phyloP scores from a whole-genome alignment of 2,888 invertebrate species.

The Latrodectus hesperus region DNA sequence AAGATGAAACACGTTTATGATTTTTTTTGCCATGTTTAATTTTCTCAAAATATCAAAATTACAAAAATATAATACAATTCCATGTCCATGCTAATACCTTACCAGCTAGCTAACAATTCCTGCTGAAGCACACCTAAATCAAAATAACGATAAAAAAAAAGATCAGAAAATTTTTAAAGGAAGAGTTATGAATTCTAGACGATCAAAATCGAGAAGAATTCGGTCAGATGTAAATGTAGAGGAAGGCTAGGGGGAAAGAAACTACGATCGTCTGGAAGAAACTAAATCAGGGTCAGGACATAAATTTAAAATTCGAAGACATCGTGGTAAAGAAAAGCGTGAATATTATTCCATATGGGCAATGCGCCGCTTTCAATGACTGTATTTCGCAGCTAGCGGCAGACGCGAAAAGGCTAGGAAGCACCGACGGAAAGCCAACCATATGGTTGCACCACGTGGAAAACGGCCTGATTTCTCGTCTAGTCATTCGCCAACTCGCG shows the following conservation, averaged over 20 bases:
- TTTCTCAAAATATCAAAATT: no score
- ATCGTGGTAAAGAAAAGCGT: not conserved
- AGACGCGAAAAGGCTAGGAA: not conserved
- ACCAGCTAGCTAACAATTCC: no score
- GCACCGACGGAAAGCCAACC: slow-evolving; percentile 8
- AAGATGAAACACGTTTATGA: no score
- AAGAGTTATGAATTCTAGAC: not conserved
- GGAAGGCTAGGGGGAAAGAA: slow-evolving; percentile 4
- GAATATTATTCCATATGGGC: not conserved
- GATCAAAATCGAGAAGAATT: slow-evolving; percentile 28
- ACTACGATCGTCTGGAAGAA: slow-evolving; percentile 17
- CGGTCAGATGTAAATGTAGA: slow-evolving; percentile 29
- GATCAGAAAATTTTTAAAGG: not conserved
- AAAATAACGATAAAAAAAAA: not conserved
- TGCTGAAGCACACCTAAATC: no score
- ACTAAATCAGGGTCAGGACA: slow-evolving; percentile 32
- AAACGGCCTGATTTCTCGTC: slow-evolving; percentile 19
- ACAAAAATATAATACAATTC: no score
- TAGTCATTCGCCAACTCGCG: not conserved
- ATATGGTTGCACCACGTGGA: slow-evolving; percentile 55
- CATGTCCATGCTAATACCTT: no score
- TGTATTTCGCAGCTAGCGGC: slow-evolving; percentile 2
- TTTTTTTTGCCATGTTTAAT: no score
- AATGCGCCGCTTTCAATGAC: not conserved
- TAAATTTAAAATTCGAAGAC: slow-evolving; percentile 2